Percentiles rank a stretch among this genome's conserved stretches.
Conservation (phyloP, 2,113 vertebrate genomes). For the Ctenodactylus gundi region DNA sequence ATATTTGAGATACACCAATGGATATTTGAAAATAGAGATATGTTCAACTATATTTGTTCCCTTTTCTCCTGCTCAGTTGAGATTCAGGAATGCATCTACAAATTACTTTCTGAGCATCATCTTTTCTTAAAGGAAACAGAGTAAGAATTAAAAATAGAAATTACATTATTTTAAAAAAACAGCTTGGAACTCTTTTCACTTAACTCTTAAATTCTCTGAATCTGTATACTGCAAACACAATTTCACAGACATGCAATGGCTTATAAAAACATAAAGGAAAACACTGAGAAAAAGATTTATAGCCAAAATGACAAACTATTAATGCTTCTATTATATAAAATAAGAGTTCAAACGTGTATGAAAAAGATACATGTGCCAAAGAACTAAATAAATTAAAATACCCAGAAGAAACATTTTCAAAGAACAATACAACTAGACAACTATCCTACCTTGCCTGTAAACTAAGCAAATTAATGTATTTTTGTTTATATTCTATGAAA, state of each 20-base stretch:
- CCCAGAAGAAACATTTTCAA: not conserved
- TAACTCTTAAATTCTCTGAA: not conserved
- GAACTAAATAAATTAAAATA: not conserved
- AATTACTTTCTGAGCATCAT: not conserved
- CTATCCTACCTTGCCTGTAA: not conserved
- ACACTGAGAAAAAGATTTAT: not conserved
- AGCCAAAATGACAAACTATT: not conserved
- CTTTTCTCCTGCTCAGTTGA: not conserved
- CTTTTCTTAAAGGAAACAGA: not conserved
- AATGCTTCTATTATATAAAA: not conserved
- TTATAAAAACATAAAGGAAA: constrained; percentile 1
- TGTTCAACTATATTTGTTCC: not conserved
- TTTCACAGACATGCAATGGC: not conserved
- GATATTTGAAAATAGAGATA: no score
- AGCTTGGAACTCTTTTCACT: not conserved
- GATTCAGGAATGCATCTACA: not conserved
- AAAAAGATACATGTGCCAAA: not conserved
- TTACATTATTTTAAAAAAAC: constrained; percentile 1
- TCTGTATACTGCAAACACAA: not conserved
- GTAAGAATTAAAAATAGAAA: constrained; percentile 19
- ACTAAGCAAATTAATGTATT: not conserved
- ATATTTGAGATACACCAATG: no score
- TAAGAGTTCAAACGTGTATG: not conserved
- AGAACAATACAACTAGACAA: not conserved
- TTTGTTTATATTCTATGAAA: not conserved